Evolutionary conservation across 2,888 invertebrate genomes (phyloP), one percentile per base, ranked within the genome.

Genomic region (Luperina nickerlii): DNA sequence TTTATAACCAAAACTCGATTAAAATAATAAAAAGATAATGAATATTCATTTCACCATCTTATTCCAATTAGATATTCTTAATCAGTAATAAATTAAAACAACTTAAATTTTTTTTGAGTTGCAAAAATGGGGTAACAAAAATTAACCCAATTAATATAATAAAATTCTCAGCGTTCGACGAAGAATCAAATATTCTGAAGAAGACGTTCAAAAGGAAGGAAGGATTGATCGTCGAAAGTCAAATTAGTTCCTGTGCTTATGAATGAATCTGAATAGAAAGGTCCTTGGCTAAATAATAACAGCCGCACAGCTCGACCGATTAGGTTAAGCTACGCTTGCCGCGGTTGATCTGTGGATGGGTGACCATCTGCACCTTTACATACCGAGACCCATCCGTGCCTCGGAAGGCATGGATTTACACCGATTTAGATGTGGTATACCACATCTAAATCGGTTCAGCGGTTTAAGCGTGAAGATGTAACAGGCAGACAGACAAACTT

Each of bases 91-190:
- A 73, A 60, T 60, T 73, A 60, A 42, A 73, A 51, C 24, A 32
- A 32, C 27, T 74, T 57, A n/a, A 73, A 42, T 38, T 7, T 48
- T 27, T 6, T 65, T 60, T 15, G 0, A 67, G 3, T 32, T 32
- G 4, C 57, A 48, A 81, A 71, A 81, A 63, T 54, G 11, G 15
- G 24, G 32, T 15, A 6, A n/a, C 9, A 77, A 66, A 48, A 48
- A 63, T 38, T 57, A 80, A 38, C 38, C 8, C 63, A 72, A 73
- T 81, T 63, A 54, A 32, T 45, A 57, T 48, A 81, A 38, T 81
- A 65, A 57, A 72, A 65, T 42, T 72, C 18, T 0, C 32, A 45
- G 32, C 45, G 6, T 48, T 57, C 8, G 18, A 32, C 7, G 18
- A 65, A 65, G 8, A 48, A 72, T 81, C 51, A 79, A 74, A 42